These are phyloP conservation scores for Embiotoca jacksoni DNA, from an alignment of 2,113 vertebrate species.

Conservation along the genomic window DNA sequence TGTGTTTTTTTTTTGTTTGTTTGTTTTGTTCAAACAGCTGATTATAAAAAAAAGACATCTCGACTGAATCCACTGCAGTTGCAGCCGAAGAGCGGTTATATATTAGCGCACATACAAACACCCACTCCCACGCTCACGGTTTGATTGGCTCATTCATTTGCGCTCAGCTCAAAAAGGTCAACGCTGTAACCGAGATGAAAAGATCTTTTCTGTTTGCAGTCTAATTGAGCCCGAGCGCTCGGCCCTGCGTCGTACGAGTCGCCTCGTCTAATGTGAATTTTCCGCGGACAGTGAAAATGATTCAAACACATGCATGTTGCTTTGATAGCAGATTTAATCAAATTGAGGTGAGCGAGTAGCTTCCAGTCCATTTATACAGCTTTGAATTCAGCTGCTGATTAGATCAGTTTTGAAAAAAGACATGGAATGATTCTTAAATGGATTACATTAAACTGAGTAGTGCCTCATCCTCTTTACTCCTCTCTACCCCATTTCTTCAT, in stretches of 20 bases:
- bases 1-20: neutral
- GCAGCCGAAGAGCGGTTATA: slow-evolving; percentile 38
- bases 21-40: slow-evolving; percentile 23
- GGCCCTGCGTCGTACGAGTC: slow-evolving; percentile 1
- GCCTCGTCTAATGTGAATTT: slow-evolving; percentile 27
- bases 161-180: slow-evolving; percentile 66
- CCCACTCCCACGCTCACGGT: slow-evolving; percentile 26
- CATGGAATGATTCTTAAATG: slow-evolving; percentile 33
- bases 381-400: slow-evolving; percentile 22
- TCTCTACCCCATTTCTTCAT: neutral
- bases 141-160: slow-evolving; percentile 62
- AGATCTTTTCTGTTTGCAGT: slow-evolving; percentile 48
- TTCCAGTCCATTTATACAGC: slow-evolving; percentile 6
- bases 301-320: slow-evolving; percentile 31
- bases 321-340: slow-evolving; percentile 36
- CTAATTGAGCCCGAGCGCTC: slow-evolving; percentile 53
- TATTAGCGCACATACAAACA: slow-evolving; percentile 22
- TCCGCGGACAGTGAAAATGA: slow-evolving; percentile 19
- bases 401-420: slow-evolving; percentile 1
- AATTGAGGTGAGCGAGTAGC: slow-evolving; percentile 12
- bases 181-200: slow-evolving; percentile 51
- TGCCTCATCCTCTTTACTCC: slow-evolving; percentile 28
- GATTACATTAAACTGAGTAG: slow-evolving; percentile 54
- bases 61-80: slow-evolving; percentile 1
- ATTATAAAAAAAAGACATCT: slow-evolving; percentile 12